Evolutionary conservation across 2,888 invertebrate species (phyloP).

Genomic region (Drosophila macrospina): DNA sequence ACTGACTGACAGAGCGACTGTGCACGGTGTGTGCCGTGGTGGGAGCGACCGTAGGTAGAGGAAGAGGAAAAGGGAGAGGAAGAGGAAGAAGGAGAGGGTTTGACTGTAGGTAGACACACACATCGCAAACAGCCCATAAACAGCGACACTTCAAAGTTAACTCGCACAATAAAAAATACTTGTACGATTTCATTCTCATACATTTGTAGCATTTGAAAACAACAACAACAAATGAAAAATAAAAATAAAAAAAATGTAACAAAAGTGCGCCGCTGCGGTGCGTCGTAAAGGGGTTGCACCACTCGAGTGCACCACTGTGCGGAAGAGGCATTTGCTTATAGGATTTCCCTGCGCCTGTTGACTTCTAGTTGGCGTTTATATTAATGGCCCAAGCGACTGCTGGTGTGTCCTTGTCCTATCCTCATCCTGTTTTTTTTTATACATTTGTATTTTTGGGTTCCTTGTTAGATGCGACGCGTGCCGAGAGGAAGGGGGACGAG

Average conservation of each 20-base stretch:
- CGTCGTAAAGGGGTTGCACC: constrained; percentile 49
- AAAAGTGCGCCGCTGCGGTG: constrained; percentile 25
- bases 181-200: constrained; percentile 45
- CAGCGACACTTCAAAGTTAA: constrained; percentile 77
- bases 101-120: constrained; percentile 15
- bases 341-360: constrained; percentile 70
- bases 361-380: constrained; percentile 72
- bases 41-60: background rate
- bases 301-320: constrained; percentile 40
- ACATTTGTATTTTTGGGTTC: constrained; percentile 6
- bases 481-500: background rate
- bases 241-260: background rate
- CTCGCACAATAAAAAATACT: constrained; percentile 74
- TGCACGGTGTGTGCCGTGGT: background rate
- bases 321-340: constrained; percentile 60
- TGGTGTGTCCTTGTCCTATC: constrained; percentile 15
- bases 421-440: constrained; percentile 3
- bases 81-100: constrained; percentile 3
- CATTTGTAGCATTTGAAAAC: constrained; percentile 26
- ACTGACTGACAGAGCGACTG: constrained; percentile 56
- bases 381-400: constrained; percentile 52
- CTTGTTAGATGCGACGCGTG: constrained; percentile 22
- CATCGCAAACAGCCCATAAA: constrained; percentile 62
- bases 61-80: background rate
- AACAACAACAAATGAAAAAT: background rate